A percentile compares a stretch with the other conserved stretches of the same genome.
Evolutionary conservation across 1,140 invertebrate genomes (phyloP).

Genomic region (Rhysida immarginata): DNA sequence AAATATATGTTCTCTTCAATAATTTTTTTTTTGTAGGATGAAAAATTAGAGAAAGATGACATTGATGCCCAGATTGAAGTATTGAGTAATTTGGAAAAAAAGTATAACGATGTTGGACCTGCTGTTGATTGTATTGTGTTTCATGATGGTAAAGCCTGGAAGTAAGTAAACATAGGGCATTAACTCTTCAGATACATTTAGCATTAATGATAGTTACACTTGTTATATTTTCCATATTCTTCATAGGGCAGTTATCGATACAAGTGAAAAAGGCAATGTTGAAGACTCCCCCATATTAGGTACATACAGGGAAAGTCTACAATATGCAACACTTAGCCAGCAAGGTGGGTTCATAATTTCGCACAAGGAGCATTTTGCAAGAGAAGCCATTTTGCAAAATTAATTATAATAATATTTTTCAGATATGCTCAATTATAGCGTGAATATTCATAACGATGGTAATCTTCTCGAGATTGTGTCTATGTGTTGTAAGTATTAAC

Average conservation of each 20-base stretch:
- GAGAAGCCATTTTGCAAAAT: too few relatives aligned
- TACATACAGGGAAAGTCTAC: constrained; percentile 65
- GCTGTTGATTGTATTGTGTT: constrained; percentile 88
- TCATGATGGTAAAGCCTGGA: constrained; percentile 64
- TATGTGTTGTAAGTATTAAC: constrained; percentile 62
- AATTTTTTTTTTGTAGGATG: constrained; percentile 30
- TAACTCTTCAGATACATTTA: neutral
- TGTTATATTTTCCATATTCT: neutral
- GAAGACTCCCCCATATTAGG: constrained; percentile 55
- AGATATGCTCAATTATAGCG: constrained; percentile 74
- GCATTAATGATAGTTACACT: neutral
- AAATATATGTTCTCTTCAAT: neutral
- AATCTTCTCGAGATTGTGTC: constrained; percentile 83
- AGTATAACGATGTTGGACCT: constrained; percentile 69
- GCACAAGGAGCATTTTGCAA: too few relatives aligned
- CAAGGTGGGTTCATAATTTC: too few relatives aligned
- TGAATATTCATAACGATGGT: constrained; percentile 87
- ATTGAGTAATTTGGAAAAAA: constrained; percentile 64
- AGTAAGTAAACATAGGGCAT: constrained; percentile 39
- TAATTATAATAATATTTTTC: too few relatives aligned
- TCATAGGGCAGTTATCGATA: constrained; percentile 68
- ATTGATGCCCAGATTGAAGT: constrained; percentile 71
- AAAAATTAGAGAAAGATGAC: constrained; percentile 80
- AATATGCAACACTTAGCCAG: constrained; percentile 58
- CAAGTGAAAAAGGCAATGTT: constrained; percentile 64